Conservation (phyloP, 2,113 vertebrate species). For the Bettongia penicillata region DNA sequence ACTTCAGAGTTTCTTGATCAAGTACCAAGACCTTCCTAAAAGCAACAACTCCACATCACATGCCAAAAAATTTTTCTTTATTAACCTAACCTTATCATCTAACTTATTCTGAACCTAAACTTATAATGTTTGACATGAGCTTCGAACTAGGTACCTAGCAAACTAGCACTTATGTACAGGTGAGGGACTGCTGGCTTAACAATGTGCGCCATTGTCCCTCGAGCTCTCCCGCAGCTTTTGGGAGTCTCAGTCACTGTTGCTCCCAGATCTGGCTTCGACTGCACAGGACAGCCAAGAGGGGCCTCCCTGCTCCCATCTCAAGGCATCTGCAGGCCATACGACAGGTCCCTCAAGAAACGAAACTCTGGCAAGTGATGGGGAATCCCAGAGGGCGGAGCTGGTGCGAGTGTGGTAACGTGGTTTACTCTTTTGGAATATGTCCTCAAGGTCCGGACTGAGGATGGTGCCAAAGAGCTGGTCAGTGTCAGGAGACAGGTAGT, state of each 20-base stretch:
- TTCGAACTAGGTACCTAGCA: not conserved
- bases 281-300: rapidly evolving
- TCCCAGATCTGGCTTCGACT: not conserved
- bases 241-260: slow-evolving; percentile 1
- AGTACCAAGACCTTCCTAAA: no score
- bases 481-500: slow-evolving; percentile 88
- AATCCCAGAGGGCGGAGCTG: slow-evolving; percentile 96
- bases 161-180: slow-evolving; percentile 61
- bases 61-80: no score
- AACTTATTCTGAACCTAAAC: no score
- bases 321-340: slow-evolving; percentile 76
- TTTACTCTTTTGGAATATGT: slow-evolving; percentile 95
- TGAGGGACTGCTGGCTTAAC: not conserved
- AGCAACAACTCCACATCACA: no score
- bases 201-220: not conserved
- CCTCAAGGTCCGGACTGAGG: slow-evolving; percentile 87
- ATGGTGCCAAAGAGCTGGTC: slow-evolving; percentile 87
- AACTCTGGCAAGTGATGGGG: slow-evolving; percentile 82
- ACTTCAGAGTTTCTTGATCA: no score
- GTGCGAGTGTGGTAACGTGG: slow-evolving; percentile 97
- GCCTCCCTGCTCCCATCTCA: not conserved
- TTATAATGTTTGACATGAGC: slow-evolving; percentile 23
- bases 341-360: slow-evolving; percentile 51
- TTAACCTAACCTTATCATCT: no score
- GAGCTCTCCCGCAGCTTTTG: not conserved